These are phyloP conservation scores for Saturnia japonica DNA, from an alignment of 2,888 invertebrate species.

Conservation along the genomic window DNA sequence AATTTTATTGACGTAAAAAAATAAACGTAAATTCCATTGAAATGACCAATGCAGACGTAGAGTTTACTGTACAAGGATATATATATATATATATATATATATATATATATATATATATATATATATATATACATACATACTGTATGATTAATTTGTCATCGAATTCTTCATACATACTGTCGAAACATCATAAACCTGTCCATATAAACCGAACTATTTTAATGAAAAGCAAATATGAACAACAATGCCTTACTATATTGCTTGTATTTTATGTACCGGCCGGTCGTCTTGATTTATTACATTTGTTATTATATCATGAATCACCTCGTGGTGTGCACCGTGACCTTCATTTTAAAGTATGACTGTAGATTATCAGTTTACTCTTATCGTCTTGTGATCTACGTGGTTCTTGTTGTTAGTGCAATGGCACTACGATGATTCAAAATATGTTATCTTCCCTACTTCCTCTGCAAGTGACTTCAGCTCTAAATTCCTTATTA, in stretches of 20 bases:
- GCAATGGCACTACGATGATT: background rate
- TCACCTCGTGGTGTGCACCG: conserved; percentile 20
- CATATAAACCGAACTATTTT: conserved; percentile 7
- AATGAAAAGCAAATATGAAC: conserved; percentile 8
- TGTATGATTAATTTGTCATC: conserved; percentile 37
- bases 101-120: no score
- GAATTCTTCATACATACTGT: conserved; percentile 24
- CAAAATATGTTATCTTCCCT: conserved; percentile 9
- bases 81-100: no score
- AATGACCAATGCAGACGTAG: conserved; percentile 34
- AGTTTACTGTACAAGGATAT: conserved; percentile 3
- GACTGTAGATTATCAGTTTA: background rate
- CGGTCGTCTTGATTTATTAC: conserved; percentile 14
- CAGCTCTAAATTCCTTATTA: background rate
- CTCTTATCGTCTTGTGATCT: conserved; percentile 9
- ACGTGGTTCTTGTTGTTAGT: background rate
- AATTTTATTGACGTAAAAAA: conserved; percentile 8
- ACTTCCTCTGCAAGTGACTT: background rate
- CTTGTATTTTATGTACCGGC: conserved; percentile 1
- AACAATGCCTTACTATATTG: conserved; percentile 10
- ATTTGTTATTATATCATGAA: conserved; percentile 19
- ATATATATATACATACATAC: no score
- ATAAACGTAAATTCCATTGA: conserved; percentile 32
- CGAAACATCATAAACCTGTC: conserved; percentile 1
- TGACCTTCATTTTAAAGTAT: conserved; percentile 18